phyloP scores from a whole-genome alignment of 2,113 vertebrate species.

The Eudorcas thomsonii region DNA sequence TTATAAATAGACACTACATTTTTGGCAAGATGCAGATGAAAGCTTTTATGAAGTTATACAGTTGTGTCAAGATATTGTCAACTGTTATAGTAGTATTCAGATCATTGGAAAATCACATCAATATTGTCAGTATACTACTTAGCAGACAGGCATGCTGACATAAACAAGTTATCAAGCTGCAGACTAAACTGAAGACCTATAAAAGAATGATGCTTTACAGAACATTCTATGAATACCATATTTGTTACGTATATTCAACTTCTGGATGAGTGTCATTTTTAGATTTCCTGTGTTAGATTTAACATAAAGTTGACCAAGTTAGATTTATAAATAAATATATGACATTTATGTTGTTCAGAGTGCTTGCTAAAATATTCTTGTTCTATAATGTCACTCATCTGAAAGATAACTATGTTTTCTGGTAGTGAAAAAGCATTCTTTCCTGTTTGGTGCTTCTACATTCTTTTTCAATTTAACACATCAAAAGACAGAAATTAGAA shows the following conservation, averaged over 20 bases:
- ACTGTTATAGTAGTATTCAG: conserved; percentile 30
- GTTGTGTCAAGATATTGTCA: conserved; percentile 45
- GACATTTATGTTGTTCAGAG: background rate
- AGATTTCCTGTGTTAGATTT: conserved; percentile 46
- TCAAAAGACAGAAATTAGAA: background rate
- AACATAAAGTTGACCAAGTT: conserved; percentile 25
- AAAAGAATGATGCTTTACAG: background rate
- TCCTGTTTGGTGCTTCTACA: conserved; percentile 21
- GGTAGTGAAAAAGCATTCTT: background rate
- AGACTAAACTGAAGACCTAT: conserved; percentile 62
- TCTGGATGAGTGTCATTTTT: background rate
- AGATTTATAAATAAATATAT: conserved; percentile 36
- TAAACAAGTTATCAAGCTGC: conserved; percentile 54
- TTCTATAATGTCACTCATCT: background rate
- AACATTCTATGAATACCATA: background rate
- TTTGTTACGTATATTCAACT: background rate
- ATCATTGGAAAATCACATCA: conserved; percentile 34
- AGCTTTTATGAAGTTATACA: conserved; percentile 49
- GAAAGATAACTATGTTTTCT: conserved; percentile 15
- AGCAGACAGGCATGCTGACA: conserved; percentile 33
- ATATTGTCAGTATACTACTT: background rate
- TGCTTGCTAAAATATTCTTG: conserved; percentile 35
- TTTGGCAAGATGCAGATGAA: conserved; percentile 46
- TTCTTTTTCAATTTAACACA: conserved; percentile 5
- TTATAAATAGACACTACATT: conserved; percentile 50